Conservation (phyloP, 1,140 invertebrate species). For the Procambarus virginalis region DNA sequence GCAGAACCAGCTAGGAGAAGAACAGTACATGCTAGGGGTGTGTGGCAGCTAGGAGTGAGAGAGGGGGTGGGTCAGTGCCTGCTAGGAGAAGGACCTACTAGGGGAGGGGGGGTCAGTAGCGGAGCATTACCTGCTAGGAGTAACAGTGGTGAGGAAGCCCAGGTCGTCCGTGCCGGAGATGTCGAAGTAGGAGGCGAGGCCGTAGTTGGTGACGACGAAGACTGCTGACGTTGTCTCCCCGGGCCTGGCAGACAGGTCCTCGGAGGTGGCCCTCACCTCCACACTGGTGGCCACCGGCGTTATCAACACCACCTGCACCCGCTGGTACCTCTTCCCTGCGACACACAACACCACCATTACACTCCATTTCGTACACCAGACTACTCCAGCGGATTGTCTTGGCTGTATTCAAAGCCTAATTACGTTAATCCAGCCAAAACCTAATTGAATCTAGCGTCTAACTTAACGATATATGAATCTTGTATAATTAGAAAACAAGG, state of each 20-base stretch:
- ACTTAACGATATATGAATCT: no score
- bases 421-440: no score
- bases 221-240: conserved; percentile 3
- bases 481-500: no score
- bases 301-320: conserved; percentile 2
- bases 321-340: background rate
- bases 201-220: conserved; percentile 43
- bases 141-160: conserved; percentile 9
- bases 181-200: conserved; percentile 32
- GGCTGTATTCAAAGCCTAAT: no score
- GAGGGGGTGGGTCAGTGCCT: background rate
- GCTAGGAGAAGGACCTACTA: background rate
- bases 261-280: conserved; percentile 18
- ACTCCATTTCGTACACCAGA: no score
- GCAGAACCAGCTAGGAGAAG: background rate
- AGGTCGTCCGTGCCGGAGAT: conserved; percentile 43
- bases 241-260: conserved; percentile 26
- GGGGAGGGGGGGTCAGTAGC: background rate
- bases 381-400: no score
- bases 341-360: background rate
- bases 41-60: no score
- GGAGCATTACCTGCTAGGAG: conserved; percentile 3
- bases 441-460: no score
- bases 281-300: conserved; percentile 34
- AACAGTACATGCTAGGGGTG: background rate